Conservation (phyloP, 2,113 vertebrate genomes). For the Myiozetetes cayanensis region DNA sequence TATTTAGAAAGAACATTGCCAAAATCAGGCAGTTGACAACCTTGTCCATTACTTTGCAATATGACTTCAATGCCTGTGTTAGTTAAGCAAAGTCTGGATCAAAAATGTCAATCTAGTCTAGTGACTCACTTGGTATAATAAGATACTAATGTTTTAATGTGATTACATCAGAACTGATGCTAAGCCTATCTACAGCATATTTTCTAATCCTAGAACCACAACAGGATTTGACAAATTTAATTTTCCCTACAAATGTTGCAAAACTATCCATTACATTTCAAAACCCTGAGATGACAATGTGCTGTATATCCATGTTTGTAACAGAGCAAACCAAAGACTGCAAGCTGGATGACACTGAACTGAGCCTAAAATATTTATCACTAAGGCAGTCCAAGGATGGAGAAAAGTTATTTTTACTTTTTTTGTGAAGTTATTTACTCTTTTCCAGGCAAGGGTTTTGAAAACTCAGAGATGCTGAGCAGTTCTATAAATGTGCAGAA, state of each 20-base stretch:
- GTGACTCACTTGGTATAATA: neutral
- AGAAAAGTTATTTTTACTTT: neutral
- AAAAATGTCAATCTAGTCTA: neutral
- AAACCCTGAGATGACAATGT: neutral
- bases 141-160: neutral
- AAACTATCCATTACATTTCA: neutral
- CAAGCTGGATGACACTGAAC: neutral
- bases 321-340: neutral
- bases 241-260: neutral
- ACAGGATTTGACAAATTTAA: neutral
- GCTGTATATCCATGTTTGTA: neutral
- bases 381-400: neutral
- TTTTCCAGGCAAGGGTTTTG: neutral
- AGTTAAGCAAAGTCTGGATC: neutral
- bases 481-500: neutral
- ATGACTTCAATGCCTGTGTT: neutral
- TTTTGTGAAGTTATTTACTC: neutral
- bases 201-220: neutral
- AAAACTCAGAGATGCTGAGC: neutral
- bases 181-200: neutral
- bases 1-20: neutral
- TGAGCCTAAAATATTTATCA: neutral
- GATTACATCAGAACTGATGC: neutral
- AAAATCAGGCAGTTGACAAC: neutral
- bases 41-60: neutral